Percentiles rank a stretch among this genome's conserved stretches.
Conservation (phyloP, 1,140 invertebrate species). For the Chrysomallon squamiferum region DNA sequence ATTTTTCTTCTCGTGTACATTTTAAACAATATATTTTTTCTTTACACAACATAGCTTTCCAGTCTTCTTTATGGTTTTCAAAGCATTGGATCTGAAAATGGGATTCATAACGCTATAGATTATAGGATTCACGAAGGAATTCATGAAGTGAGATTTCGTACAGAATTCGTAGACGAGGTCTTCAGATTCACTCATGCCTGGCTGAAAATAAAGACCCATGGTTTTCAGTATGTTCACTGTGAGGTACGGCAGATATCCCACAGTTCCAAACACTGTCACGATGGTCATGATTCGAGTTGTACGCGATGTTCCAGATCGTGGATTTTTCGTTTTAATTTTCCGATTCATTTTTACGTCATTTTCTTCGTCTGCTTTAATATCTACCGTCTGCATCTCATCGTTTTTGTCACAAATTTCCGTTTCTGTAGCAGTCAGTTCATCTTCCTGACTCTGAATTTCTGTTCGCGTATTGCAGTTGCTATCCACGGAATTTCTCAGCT, state of each 20-base stretch:
- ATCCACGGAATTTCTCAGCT: not conserved
- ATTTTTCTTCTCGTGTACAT: too few relatives aligned
- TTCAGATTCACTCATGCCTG: not conserved
- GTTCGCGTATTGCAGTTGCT: not conserved
- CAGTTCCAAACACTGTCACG: not conserved
- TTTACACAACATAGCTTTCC: too few relatives aligned
- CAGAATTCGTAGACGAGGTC: not conserved
- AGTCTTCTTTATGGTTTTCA: not conserved
- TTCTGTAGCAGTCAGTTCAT: not conserved
- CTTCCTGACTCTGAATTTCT: not conserved
- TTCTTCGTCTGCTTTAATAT: not conserved
- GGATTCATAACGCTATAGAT: slow-evolving; percentile 2
- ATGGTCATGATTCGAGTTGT: not conserved
- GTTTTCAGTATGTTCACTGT: not conserved
- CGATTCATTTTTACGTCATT: not conserved
- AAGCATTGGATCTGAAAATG: not conserved
- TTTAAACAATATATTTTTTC: too few relatives aligned
- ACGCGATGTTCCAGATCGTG: not conserved
- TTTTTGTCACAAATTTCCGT: not conserved
- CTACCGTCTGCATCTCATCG: not conserved
- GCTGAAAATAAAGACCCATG: not conserved
- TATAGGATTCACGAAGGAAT: not conserved
- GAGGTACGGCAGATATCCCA: slow-evolving; percentile 3
- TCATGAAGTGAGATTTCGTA: not conserved
- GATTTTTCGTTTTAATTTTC: not conserved